phyloP scores from a whole-genome alignment of 2,113 vertebrate species.

The Upupa epops region DNA sequence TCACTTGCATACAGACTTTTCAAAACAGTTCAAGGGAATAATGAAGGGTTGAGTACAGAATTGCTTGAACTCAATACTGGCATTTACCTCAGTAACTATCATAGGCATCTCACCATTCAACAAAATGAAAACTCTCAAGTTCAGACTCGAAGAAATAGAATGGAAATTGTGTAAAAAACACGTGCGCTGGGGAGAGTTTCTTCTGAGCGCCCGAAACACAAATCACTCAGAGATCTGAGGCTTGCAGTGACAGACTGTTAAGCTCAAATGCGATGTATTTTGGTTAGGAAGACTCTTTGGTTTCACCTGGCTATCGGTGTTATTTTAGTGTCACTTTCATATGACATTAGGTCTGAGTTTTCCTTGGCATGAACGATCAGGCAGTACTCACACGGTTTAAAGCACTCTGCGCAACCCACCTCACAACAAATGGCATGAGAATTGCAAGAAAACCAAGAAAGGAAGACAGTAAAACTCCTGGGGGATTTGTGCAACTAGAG shows the following conservation, averaged over 20 bases:
- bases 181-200: background rate
- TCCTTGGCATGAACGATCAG: slow-evolving; percentile 19
- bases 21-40: background rate
- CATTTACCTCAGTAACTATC: background rate
- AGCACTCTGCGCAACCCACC: background rate
- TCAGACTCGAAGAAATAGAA: background rate
- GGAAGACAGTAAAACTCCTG: slow-evolving; percentile 17
- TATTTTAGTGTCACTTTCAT: slow-evolving; percentile 21
- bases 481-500: background rate
- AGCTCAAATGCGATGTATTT: background rate
- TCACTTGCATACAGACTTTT: background rate
- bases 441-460: background rate
- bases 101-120: background rate
- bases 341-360: background rate
- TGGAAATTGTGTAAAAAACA: background rate
- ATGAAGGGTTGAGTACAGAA: background rate
- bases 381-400: slow-evolving; percentile 16
- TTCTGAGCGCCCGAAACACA: background rate
- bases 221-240: background rate
- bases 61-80: background rate
- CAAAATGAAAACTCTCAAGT: background rate
- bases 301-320: background rate
- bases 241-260: background rate
- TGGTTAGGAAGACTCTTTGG: slow-evolving; percentile 32
- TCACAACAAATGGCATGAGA: background rate